Evolutionary conservation across 2,113 vertebrate genomes (phyloP).

Genomic region (Ancistrus triradiatus): DNA sequence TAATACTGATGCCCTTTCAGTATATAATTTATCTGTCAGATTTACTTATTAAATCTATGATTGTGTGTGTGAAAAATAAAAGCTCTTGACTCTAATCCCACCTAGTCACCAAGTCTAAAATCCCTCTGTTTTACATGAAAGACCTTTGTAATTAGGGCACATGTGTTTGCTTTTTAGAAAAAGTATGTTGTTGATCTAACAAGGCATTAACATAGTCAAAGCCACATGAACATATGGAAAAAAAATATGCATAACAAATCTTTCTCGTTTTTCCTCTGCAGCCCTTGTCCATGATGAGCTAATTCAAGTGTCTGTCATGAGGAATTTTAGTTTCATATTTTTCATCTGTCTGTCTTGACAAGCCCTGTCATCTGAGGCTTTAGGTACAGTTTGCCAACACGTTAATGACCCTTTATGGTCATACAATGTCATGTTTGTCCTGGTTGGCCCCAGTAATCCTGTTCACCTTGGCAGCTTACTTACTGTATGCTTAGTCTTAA

Average conservation of each 20-base stretch:
- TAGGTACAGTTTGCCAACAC: slow-evolving; percentile 87
- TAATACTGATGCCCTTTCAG: slow-evolving; percentile 72
- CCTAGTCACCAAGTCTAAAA: slow-evolving; percentile 62
- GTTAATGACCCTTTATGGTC: slow-evolving; percentile 81
- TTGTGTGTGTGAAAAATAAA: no score
- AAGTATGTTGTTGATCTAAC: slow-evolving; percentile 38
- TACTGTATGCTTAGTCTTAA: slow-evolving; percentile 94
- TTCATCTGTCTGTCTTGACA: slow-evolving; percentile 90
- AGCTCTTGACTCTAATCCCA: no score
- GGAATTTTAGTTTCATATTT: slow-evolving; percentile 98
- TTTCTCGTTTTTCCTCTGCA: slow-evolving; percentile 31
- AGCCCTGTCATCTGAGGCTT: slow-evolving; percentile 95
- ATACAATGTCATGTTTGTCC: slow-evolving; percentile 90
- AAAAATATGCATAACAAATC: slow-evolving; percentile 39
- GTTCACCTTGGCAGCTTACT: slow-evolving; percentile 80
- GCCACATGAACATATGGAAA: slow-evolving; percentile 31
- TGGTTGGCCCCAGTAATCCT: slow-evolving; percentile 84
- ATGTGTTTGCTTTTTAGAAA: slow-evolving; percentile 25
- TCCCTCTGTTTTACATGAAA: slow-evolving; percentile 59
- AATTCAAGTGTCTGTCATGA: slow-evolving; percentile 92
- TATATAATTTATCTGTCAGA: slow-evolving; percentile 83
- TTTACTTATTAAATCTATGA: slow-evolving; percentile 80
- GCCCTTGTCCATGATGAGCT: slow-evolving; percentile 54
- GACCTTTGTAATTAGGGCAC: slow-evolving; percentile 38
- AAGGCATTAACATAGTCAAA: slow-evolving; percentile 30